Percentiles rank a stretch among this genome's conserved stretches.
Conservation (phyloP, 2,113 vertebrate genomes). For the Fulmarus glacialis region DNA sequence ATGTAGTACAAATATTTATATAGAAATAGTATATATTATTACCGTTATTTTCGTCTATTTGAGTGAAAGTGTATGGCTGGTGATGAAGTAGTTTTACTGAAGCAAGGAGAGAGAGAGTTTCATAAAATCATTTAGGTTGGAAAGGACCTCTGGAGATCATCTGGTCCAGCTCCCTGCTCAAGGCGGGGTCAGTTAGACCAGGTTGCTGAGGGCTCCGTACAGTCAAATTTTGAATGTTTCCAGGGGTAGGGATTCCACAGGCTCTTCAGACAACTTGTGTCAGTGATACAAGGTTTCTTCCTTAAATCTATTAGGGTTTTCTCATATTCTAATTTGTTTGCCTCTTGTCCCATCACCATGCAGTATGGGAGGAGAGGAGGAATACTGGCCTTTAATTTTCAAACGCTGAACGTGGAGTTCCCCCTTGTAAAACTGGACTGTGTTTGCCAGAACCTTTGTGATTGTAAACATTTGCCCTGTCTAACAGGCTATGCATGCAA, state of each 20-base stretch:
- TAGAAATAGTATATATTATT: background rate
- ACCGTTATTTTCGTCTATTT: background rate
- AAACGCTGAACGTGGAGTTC: background rate
- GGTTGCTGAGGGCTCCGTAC: background rate
- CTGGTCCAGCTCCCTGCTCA: background rate
- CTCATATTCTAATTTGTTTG: background rate
- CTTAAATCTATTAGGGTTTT: background rate
- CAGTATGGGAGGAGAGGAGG: background rate
- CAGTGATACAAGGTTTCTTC: background rate
- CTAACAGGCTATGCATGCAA: conserved; percentile 86
- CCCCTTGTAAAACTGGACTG: background rate
- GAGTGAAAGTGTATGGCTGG: background rate
- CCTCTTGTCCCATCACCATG: fast-evolving
- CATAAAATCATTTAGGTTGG: background rate
- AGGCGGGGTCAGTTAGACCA: background rate
- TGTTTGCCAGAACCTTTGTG: background rate
- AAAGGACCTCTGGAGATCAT: background rate
- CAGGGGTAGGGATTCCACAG: background rate
- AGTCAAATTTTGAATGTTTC: background rate
- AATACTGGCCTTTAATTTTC: background rate
- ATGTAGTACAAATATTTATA: background rate
- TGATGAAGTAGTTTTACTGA: background rate
- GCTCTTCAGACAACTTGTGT: background rate
- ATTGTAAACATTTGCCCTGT: background rate
- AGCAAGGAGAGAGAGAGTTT: background rate